Conservation (phyloP, 2,113 vertebrate genomes). For the Gallinago undulata region DNA sequence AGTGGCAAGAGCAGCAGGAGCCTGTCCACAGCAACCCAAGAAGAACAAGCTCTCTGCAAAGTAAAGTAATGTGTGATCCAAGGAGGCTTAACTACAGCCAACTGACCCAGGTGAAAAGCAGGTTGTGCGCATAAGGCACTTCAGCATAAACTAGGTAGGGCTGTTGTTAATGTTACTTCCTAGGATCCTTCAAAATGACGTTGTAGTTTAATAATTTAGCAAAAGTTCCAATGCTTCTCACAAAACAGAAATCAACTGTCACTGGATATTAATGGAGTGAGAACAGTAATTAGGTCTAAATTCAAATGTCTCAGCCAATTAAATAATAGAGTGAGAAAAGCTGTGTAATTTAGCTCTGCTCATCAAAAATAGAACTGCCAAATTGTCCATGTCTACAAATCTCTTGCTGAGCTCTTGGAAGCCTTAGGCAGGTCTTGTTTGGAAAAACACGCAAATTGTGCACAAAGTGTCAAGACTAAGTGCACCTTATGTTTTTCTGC, state of each 20-base stretch:
- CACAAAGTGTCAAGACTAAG: background rate
- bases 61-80: background rate
- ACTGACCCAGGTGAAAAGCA: background rate
- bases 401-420: background rate
- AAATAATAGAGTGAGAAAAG: background rate
- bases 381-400: background rate
- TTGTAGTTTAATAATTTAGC: background rate
- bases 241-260: background rate
- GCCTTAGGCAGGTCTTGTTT: background rate
- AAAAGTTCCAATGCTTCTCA: background rate
- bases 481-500: background rate
- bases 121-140: background rate
- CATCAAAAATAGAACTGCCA: background rate
- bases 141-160: background rate
- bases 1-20: background rate
- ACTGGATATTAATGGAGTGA: background rate
- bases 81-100: background rate
- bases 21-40: background rate
- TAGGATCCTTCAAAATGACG: background rate
- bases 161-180: background rate
- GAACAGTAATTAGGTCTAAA: slow-evolving; percentile 58
- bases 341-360: background rate
- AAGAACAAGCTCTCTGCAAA: background rate
- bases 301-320: slow-evolving; percentile 39
- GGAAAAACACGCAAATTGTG: background rate